These are phyloP conservation scores for Alligator sinensis DNA, from an alignment of 2,113 vertebrate genomes.

Conservation along the genomic window DNA sequence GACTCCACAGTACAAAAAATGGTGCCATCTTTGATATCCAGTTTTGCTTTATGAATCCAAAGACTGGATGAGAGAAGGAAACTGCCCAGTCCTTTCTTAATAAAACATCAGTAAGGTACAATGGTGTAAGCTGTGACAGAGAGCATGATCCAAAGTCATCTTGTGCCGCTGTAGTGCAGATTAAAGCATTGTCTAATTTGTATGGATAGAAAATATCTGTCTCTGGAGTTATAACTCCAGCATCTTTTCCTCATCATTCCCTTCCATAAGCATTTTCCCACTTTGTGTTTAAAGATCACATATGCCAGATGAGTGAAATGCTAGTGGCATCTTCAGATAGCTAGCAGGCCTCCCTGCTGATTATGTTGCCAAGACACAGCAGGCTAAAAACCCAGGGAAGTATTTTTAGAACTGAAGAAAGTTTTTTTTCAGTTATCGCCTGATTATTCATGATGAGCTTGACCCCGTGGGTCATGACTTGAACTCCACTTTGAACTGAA, in stretches of 20 bases:
- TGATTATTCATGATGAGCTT: slow-evolving; percentile 5
- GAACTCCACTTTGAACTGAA: slow-evolving; percentile 28
- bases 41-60: not conserved
- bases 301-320: not conserved
- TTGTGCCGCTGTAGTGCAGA: not conserved
- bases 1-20: not conserved
- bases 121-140: not conserved
- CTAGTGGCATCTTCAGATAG: not conserved
- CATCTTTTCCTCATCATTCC: not conserved
- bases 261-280: not conserved
- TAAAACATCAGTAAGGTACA: not conserved
- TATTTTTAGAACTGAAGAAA: not conserved
- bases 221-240: not conserved
- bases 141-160: not conserved
- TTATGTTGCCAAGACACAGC: not conserved
- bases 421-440: not conserved
- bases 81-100: rapidly evolving
- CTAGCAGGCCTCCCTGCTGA: not conserved
- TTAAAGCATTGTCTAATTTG: not conserved
- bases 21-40: not conserved
- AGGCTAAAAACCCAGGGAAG: not conserved
- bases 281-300: not conserved
- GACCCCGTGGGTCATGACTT: not conserved
- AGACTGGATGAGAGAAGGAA: not conserved
- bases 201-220: not conserved